Evolutionary conservation across 1,140 invertebrate species (phyloP).

Genomic region (Temnothorax nylanderi): DNA sequence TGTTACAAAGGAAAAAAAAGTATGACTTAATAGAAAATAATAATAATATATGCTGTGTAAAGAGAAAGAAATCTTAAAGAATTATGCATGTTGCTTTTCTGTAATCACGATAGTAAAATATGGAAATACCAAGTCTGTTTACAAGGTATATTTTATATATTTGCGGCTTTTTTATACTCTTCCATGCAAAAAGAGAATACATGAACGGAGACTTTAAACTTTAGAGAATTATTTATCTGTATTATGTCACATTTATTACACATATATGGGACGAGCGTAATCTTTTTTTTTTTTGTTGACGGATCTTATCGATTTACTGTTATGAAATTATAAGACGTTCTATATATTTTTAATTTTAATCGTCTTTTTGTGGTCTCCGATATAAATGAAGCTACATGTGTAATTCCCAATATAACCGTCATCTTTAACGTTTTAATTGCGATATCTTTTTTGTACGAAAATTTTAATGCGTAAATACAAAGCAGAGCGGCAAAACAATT

Average conservation of each 20-base stretch:
- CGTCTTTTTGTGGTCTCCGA: conserved; percentile 26
- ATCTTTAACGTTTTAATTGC: conserved; percentile 57
- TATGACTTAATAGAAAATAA: conserved; percentile 65
- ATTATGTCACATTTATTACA: conserved; percentile 43
- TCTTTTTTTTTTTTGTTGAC: conserved; percentile 36
- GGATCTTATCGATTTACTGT: conserved; percentile 40
- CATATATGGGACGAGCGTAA: background rate
- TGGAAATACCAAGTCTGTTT: conserved; percentile 39
- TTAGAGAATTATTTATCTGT: conserved; percentile 55
- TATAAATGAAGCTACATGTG: conserved; percentile 48
- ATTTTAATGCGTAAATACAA: conserved; percentile 51
- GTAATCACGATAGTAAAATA: conserved; percentile 47
- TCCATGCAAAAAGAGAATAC: conserved; percentile 48
- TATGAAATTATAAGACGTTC: conserved; percentile 28
- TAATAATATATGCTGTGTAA: conserved; percentile 61
- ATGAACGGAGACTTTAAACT: conserved; percentile 44
- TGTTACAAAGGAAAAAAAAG: conserved; percentile 41
- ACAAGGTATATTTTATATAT: conserved; percentile 58
- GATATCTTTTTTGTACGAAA: conserved; percentile 52
- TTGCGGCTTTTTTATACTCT: conserved; percentile 64
- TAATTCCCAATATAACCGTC: conserved; percentile 38
- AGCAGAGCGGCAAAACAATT: conserved; percentile 37
- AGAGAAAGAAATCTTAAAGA: conserved; percentile 60
- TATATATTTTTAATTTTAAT: conserved; percentile 33
- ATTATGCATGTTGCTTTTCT: conserved; percentile 67